phyloP scores from a whole-genome alignment of 1,140 invertebrate genomes.

The Papilio machaon region DNA sequence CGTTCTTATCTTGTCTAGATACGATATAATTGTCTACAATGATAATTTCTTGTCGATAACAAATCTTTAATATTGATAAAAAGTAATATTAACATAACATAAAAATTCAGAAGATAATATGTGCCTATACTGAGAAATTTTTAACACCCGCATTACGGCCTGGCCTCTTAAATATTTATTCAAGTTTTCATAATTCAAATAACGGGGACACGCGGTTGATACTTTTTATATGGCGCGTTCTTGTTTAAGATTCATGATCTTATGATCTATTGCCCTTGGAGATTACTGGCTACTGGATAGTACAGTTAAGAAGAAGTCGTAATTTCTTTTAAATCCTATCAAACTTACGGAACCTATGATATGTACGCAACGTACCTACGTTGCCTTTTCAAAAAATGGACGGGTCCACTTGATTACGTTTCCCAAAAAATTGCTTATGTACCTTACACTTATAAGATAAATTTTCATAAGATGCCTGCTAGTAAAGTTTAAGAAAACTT shows the following conservation, averaged over 20 bases:
- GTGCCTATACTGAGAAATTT: background rate
- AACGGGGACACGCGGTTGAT: slow-evolving; percentile 50
- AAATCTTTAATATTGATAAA: too few relatives aligned
- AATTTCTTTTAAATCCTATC: background rate
- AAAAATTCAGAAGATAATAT: background rate
- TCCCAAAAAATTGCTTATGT: too few relatives aligned
- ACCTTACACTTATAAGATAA: too few relatives aligned
- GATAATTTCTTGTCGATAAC: too few relatives aligned
- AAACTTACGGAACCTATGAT: too few relatives aligned
- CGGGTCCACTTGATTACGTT: too few relatives aligned
- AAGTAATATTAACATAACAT: background rate
- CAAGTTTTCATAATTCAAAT: slow-evolving; percentile 71
- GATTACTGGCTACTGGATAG: slow-evolving; percentile 24
- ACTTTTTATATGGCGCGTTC: slow-evolving; percentile 65
- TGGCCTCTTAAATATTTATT: slow-evolving; percentile 66
- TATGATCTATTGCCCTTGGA: slow-evolving; percentile 53
- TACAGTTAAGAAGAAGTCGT: background rate
- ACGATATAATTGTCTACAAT: too few relatives aligned
- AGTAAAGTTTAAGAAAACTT: too few relatives aligned
- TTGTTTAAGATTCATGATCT: slow-evolving; percentile 71
- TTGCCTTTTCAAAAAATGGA: too few relatives aligned
- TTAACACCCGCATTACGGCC: slow-evolving; percentile 34
- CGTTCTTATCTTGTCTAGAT: too few relatives aligned
- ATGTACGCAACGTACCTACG: too few relatives aligned
- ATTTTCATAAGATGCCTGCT: too few relatives aligned